Percentiles rank a stretch among this genome's conserved stretches.
These are phyloP conservation scores for Parambassis ranga DNA, from an alignment of 2,797 vertebrate species.

Conservation along the genomic window DNA sequence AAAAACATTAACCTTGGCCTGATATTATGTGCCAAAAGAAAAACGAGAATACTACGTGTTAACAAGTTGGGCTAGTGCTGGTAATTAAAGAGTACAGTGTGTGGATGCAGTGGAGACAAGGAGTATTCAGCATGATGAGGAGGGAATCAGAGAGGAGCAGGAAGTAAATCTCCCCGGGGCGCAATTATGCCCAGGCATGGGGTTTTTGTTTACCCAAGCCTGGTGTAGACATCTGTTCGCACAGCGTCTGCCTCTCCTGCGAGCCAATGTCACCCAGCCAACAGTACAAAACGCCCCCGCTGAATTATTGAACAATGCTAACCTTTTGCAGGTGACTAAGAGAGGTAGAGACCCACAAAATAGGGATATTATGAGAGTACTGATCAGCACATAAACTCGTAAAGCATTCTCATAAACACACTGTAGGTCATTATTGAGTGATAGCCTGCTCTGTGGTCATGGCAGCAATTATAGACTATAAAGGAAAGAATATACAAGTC, in stretches of 20 bases:
- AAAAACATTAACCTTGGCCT: neutral
- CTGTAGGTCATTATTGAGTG: too few relatives aligned
- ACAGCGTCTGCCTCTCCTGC: constrained; percentile 63
- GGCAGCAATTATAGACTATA: too few relatives aligned
- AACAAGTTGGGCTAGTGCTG: neutral
- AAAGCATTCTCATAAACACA: too few relatives aligned
- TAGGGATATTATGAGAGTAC: neutral
- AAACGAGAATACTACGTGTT: neutral
- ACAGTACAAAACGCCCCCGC: constrained; percentile 53
- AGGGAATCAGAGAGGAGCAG: constrained; percentile 36
- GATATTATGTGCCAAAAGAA: neutral
- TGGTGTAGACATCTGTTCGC: constrained; percentile 78
- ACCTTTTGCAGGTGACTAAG: constrained; percentile 35
- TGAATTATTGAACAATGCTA: constrained; percentile 66
- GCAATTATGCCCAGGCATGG: constrained; percentile 55
- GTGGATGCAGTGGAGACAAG: neutral
- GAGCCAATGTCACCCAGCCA: constrained; percentile 69
- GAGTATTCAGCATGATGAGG: constrained; percentile 15
- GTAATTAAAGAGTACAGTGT: constrained; percentile 18
- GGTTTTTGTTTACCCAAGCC: constrained; percentile 68
- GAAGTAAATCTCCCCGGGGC: constrained; percentile 48
- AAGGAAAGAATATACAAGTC: too few relatives aligned
- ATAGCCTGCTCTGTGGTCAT: too few relatives aligned
- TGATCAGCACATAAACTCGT: too few relatives aligned
- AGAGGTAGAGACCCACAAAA: neutral